Evolutionary conservation across 2,888 invertebrate species (phyloP).

Genomic region (Caprella mutica): DNA sequence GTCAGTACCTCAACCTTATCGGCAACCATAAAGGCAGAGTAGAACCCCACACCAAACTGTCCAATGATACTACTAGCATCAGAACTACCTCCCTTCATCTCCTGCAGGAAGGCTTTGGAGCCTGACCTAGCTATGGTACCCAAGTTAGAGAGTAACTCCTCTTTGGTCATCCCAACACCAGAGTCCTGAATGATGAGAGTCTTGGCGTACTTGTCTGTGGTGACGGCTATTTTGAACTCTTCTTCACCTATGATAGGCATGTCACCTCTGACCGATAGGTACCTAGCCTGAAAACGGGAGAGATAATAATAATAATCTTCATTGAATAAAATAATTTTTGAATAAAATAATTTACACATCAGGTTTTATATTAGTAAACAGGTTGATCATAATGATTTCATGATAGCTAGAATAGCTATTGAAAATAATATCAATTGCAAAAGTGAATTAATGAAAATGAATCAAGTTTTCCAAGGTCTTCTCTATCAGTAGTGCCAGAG

Average conservation of each 20-base stretch:
- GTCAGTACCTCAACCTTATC: slow-evolving; percentile 87
- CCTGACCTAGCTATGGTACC: slow-evolving; percentile 95
- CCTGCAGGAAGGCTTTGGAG: slow-evolving; percentile 80
- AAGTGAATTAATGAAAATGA: no score
- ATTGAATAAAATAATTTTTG: not conserved
- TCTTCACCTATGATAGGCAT: slow-evolving; percentile 44
- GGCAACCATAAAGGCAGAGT: slow-evolving; percentile 95
- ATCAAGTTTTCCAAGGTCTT: no score
- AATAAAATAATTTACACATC: not conserved
- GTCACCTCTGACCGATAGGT: slow-evolving; percentile 19
- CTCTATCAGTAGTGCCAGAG: no score
- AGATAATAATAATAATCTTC: no score
- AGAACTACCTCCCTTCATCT: slow-evolving; percentile 48
- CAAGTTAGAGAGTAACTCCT: slow-evolving; percentile 77
- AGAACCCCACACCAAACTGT: slow-evolving; percentile 97
- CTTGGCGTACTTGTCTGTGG: slow-evolving; percentile 72
- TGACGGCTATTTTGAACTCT: slow-evolving; percentile 72
- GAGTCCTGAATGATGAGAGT: slow-evolving; percentile 82
- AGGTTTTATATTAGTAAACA: no score
- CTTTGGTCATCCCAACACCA: slow-evolving; percentile 88
- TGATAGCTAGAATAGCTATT: no score
- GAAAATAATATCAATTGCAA: no score
- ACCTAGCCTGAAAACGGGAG: slow-evolving; percentile 18
- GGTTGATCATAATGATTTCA: no score
- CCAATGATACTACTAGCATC: slow-evolving; percentile 73